A percentile compares a stretch with the other conserved stretches of the same genome.
phyloP scores from a whole-genome alignment of 2,113 vertebrate genomes.

The Vicugna pacos region DNA sequence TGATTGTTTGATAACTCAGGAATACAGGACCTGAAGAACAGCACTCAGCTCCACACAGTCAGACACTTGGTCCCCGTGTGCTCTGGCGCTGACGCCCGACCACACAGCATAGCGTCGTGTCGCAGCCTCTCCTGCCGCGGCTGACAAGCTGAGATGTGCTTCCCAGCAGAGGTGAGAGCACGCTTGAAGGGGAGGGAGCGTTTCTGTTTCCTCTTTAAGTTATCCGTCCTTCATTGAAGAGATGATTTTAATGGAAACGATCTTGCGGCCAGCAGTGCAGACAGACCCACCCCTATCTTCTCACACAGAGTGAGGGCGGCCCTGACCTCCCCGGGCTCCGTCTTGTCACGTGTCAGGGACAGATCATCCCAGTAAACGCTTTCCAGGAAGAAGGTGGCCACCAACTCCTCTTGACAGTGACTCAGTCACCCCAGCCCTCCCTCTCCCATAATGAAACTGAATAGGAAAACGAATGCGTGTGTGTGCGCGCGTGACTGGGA shows the following conservation, averaged over 20 bases:
- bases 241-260: not conserved
- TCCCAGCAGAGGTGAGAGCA: no score
- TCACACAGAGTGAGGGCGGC: rapidly evolving
- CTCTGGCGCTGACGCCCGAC: not conserved
- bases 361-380: not conserved
- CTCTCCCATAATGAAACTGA: no score
- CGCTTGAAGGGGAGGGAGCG: not conserved
- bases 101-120: not conserved
- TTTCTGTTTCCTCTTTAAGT: not conserved
- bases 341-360: rapidly evolving
- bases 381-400: not conserved
- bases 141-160: not conserved
- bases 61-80: not conserved
- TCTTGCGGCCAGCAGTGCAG: rapidly evolving
- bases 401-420: not conserved
- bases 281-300: rapidly evolving
- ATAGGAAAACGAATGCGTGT: no score
- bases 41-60: not conserved
- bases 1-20: not conserved
- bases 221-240: not conserved
- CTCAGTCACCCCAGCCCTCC: not conserved
- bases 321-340: not conserved
- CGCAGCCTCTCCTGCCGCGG: not conserved
- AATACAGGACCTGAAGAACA: not conserved
- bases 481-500: no score